phyloP scores from a whole-genome alignment of 2,888 invertebrate species.

The Leptopterna dolabrata region DNA sequence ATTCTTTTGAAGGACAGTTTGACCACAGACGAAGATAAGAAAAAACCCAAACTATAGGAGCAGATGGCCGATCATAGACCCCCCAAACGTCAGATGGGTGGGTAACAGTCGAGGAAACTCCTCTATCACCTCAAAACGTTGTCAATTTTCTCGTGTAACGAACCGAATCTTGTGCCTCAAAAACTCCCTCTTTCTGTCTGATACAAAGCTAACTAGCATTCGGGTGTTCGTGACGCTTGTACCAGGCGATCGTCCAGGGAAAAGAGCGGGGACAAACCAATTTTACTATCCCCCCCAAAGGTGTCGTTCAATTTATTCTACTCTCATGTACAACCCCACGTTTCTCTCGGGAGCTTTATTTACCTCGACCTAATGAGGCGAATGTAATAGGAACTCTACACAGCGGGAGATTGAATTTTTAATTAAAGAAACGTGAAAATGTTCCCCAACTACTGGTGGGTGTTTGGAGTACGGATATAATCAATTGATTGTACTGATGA shows the following conservation, averaged over 20 bases:
- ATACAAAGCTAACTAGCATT: not conserved
- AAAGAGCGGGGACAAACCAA: not conserved
- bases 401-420: not conserved
- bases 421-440: not conserved
- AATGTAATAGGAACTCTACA: not conserved
- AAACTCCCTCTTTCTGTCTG: not conserved
- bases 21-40: not conserved
- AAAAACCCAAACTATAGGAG: not conserved
- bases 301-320: slow-evolving; percentile 3
- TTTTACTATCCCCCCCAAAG: not conserved
- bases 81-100: not conserved
- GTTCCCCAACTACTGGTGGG: too few species aligned
- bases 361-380: not conserved
- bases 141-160: not conserved
- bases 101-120: not conserved
- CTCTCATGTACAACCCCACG: not conserved
- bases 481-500: too few species aligned
- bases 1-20: not conserved
- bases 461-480: too few species aligned
- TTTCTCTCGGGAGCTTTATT: not conserved
- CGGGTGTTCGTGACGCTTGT: not conserved
- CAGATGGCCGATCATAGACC: not conserved
- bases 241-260: not conserved
- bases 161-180: not conserved
- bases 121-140: not conserved